Percentiles rank a stretch among this genome's conserved stretches.
These are phyloP conservation scores for Galerucella nymphaeae DNA, from an alignment of 2,888 invertebrate species.

Conservation along the genomic window DNA sequence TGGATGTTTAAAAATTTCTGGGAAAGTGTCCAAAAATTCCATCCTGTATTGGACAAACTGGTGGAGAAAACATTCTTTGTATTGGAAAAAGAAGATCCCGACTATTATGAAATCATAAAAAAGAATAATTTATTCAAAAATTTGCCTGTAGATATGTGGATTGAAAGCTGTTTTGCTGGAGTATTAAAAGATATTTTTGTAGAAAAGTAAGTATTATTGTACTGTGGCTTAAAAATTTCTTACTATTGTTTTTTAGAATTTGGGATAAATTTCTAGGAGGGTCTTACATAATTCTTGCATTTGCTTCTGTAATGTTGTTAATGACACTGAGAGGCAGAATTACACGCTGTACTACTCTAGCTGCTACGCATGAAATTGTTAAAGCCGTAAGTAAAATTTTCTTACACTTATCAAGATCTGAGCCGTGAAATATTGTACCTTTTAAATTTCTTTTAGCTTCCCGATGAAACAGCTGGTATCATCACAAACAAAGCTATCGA, in stretches of 20 bases:
- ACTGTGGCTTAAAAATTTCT: background rate
- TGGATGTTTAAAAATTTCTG: slow-evolving; percentile 85
- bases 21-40: slow-evolving; percentile 67
- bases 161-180: slow-evolving; percentile 84
- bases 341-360: slow-evolving; percentile 30
- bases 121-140: slow-evolving; percentile 72
- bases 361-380: slow-evolving; percentile 7
- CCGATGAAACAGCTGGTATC: slow-evolving; percentile 83
- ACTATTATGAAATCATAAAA: slow-evolving; percentile 76
- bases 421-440: too few species aligned
- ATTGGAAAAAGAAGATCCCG: slow-evolving; percentile 82
- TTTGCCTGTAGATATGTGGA: slow-evolving; percentile 82
- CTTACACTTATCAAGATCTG: background rate
- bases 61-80: slow-evolving; percentile 75
- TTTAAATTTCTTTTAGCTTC: slow-evolving; percentile 69
- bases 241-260: slow-evolving; percentile 70
- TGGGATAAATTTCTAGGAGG: slow-evolving; percentile 92
- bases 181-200: slow-evolving; percentile 82
- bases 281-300: slow-evolving; percentile 83
- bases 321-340: slow-evolving; percentile 77
- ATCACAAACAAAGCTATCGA: slow-evolving; percentile 89
- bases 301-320: slow-evolving; percentile 79
- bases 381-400: slow-evolving; percentile 1
- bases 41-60: slow-evolving; percentile 68
- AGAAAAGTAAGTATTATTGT: slow-evolving; percentile 71